A percentile compares a stretch with the other conserved stretches of the same genome.
Conservation (phyloP, 1,140 invertebrate genomes). For the Caerostris extrusa region DNA sequence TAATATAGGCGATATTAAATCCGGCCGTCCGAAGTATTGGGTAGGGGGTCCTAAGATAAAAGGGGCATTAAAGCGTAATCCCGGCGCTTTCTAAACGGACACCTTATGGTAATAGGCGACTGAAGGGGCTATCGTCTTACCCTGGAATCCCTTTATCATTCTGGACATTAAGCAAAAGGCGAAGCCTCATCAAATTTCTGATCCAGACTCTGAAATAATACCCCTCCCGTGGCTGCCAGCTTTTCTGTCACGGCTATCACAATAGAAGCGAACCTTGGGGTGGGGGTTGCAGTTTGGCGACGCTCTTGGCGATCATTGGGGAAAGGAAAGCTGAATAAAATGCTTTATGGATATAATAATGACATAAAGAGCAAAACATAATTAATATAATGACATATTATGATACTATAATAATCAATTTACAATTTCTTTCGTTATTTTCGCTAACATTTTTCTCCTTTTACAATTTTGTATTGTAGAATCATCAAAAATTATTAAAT, state of each 20-base stretch:
- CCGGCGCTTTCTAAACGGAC: constrained; percentile 72
- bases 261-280: constrained; percentile 53
- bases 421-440: too few species aligned
- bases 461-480: too few species aligned
- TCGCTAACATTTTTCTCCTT: too few species aligned
- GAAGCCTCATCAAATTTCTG: constrained; percentile 75
- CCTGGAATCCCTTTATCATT: constrained; percentile 73
- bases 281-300: constrained; percentile 51
- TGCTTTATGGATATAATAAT: not conserved
- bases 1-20: constrained; percentile 64
- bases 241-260: constrained; percentile 58
- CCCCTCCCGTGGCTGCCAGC: constrained; percentile 30
- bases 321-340: not conserved
- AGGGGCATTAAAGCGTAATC: constrained; percentile 73
- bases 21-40: not conserved
- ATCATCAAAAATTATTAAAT: too few species aligned
- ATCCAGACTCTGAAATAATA: constrained; percentile 73
- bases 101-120: constrained; percentile 75
- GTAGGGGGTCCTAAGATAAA: constrained; percentile 65
- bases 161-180: constrained; percentile 74
- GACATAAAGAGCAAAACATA: too few species aligned
- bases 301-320: not conserved
- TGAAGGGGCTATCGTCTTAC: constrained; percentile 75
- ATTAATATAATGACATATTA: too few species aligned
- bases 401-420: too few species aligned